Evolutionary conservation across 2,888 invertebrate genomes (phyloP), one percentile per base, ranked within the genome.

Genomic region (Parelbella ahira): DNA sequence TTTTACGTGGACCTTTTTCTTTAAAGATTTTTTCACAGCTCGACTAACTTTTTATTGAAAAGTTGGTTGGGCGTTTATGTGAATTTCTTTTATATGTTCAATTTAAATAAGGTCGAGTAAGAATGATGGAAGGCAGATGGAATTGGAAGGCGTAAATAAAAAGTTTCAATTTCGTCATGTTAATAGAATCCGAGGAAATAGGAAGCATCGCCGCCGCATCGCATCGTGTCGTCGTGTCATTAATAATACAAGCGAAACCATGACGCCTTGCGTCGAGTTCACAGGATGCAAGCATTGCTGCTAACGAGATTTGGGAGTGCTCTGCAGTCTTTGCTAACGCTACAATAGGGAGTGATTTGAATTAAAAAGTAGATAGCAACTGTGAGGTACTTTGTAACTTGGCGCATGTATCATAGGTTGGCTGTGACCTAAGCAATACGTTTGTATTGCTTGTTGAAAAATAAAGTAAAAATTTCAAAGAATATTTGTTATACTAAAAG

Each of bases 1-100:
- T 72, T 70, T 70, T 68, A 60, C 64, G 62, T 63, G 54, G 56
- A 58, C 66, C 68, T 58, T 56, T 55, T 57, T 47, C 44, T 47
- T 49, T 41, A 11, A 49, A 46, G 32, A n/a, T n/a, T n/a, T 54
- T 50, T 45, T 33, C 33, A 15, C 37, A 36, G 13, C n/a, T n/a
- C n/a, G n/a, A 46, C 48, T 37, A 42, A 58, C 46, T 56, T 59
- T 53, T 50, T 56, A 54, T 53, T 54, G 42, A 49, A 56, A 53
- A 49, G 52, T 50, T 48, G 34, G 45, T 32, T 28, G 32, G 44
- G 42, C 49, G 41, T 36, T 47, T 36, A 44, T 48, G 28, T 37
- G 37, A 25, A 42, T 36, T 41, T 44, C 47, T 34, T 48, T 38
- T 15, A 24, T 36, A 30, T 43, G 28, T 28, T 42, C 34, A 18